These are phyloP conservation scores for Heteronetta atricapilla DNA, from an alignment of 2,113 vertebrate species.

Conservation along the genomic window DNA sequence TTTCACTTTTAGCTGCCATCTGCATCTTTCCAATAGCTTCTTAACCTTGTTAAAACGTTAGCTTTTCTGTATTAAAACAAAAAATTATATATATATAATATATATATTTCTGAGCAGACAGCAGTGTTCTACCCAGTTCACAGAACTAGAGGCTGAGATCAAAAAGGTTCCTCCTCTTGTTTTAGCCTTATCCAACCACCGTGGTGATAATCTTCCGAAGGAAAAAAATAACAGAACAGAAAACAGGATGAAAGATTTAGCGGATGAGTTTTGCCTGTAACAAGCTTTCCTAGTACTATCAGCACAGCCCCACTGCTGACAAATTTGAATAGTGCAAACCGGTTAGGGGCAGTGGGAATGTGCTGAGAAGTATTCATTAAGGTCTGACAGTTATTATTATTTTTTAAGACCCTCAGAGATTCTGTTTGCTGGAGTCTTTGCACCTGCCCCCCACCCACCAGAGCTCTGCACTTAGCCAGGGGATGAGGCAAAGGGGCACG, in stretches of 20 bases:
- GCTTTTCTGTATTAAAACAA: not conserved
- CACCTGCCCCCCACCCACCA: not conserved
- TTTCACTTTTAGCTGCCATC: conserved; percentile 19
- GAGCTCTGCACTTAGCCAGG: not conserved
- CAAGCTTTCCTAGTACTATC: not conserved
- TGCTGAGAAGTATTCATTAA: not conserved
- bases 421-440: not conserved
- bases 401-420: not conserved
- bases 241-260: not conserved
- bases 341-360: conserved; percentile 15
- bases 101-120: not conserved
- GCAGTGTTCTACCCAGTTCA: not conserved
- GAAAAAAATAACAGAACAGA: not conserved
- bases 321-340: conserved; percentile 69
- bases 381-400: not conserved
- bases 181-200: not conserved
- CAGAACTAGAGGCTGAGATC: not conserved
- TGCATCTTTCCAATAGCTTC: not conserved
- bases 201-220: not conserved
- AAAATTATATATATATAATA: not conserved
- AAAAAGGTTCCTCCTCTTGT: not conserved
- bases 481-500: not conserved
- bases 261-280: not conserved
- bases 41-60: not conserved
- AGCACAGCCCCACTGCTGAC: conserved; percentile 46